These are phyloP conservation scores for Aegypius monachus DNA, from an alignment of 2,113 vertebrate species.

Conservation along the genomic window DNA sequence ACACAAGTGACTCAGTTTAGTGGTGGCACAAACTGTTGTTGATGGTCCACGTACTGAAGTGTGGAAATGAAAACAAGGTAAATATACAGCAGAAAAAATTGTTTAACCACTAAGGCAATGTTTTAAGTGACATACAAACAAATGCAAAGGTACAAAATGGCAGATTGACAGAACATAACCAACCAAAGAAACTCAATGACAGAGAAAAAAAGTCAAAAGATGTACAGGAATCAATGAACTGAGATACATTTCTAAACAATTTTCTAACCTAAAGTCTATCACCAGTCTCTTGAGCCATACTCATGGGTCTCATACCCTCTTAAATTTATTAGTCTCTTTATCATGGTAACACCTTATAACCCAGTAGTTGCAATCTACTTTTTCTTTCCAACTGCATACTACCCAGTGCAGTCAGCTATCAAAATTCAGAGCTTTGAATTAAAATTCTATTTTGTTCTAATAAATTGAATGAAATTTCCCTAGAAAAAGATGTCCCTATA, in stretches of 20 bases:
- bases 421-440: not conserved
- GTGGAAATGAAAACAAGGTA: constrained; percentile 35
- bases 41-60: not conserved
- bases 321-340: not conserved
- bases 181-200: not conserved
- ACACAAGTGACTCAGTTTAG: constrained; percentile 45
- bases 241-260: not conserved
- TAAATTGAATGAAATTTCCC: not conserved
- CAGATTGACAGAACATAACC: not conserved
- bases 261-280: not conserved
- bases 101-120: not conserved
- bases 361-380: not conserved
- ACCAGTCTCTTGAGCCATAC: not conserved
- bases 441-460: not conserved
- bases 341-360: not conserved
- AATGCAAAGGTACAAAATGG: not conserved
- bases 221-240: not conserved
- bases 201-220: not conserved
- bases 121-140: constrained; percentile 1
- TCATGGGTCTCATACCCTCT: not conserved
- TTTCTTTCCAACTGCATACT: not conserved
- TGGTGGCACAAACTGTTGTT: not conserved
- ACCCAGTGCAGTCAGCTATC: not conserved
- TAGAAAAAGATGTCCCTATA: not conserved
- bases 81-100: constrained; percentile 3